These are phyloP conservation scores for Alitta virens DNA, from an alignment of 2,888 invertebrate genomes.

Conservation along the genomic window DNA sequence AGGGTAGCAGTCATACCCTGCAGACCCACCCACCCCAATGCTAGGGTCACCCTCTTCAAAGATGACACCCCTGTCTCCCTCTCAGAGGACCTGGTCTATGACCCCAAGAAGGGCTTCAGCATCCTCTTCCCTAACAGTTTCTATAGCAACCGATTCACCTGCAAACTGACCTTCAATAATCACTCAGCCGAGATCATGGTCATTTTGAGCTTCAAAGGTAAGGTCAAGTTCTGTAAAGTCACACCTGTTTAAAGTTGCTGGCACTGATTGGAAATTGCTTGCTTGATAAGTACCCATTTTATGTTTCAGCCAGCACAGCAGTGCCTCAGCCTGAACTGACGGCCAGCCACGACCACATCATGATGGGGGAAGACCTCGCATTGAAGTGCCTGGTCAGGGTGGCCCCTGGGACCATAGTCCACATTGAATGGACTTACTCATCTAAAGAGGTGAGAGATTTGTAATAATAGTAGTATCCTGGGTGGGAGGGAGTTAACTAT, in stretches of 20 bases:
- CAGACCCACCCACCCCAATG: constrained; percentile 9
- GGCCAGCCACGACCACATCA: constrained; percentile 3
- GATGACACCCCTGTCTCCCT: background rate
- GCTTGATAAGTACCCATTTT: too few relatives aligned
- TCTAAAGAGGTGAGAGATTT: constrained; percentile 14
- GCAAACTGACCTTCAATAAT: background rate
- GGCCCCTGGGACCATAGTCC: constrained; percentile 8
- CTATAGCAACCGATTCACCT: constrained; percentile 9
- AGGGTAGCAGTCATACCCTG: constrained; percentile 4
- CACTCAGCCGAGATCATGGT: background rate
- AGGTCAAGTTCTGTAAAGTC: too few relatives aligned
- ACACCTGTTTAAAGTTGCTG: too few relatives aligned
- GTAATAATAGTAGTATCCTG: too few relatives aligned
- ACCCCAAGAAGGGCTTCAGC: constrained; percentile 4
- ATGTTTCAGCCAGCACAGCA: constrained; percentile 4
- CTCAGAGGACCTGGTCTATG: background rate
- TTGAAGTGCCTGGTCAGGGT: constrained; percentile 8
- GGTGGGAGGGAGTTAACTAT: too few relatives aligned
- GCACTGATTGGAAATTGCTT: too few relatives aligned
- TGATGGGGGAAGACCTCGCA: constrained; percentile 9
- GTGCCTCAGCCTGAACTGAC: constrained; percentile 12
- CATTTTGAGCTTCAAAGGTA: constrained; percentile 8
- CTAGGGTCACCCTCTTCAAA: background rate
- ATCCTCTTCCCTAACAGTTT: constrained; percentile 10
- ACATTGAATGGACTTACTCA: constrained; percentile 14